Conservation (phyloP, 35 echinoderm and acorn worm species). For the Lytechinus variegatus region DNA sequence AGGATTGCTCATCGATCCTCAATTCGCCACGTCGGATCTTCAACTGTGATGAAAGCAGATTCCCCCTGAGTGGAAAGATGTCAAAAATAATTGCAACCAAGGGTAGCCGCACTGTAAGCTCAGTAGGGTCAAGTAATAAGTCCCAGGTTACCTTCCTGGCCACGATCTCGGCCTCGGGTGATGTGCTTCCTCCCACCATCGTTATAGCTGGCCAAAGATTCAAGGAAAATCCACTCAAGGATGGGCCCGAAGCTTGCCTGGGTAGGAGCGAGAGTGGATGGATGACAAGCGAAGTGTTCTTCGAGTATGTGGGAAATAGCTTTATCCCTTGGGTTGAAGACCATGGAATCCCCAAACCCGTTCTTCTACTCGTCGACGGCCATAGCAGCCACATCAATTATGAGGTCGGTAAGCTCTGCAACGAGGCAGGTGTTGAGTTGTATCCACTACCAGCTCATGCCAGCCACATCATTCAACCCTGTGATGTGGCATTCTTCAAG, state of each 20-base stretch:
- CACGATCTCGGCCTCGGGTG: constrained; percentile 51
- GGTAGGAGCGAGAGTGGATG: constrained; percentile 68
- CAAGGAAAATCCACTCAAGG: constrained; percentile 55
- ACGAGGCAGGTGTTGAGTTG: constrained; percentile 53
- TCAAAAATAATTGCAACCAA: constrained; percentile 40
- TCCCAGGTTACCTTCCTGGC: constrained; percentile 60
- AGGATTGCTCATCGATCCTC: constrained; percentile 36
- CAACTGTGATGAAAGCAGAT: constrained; percentile 66
- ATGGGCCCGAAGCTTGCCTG: constrained; percentile 54
- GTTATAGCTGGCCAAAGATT: constrained; percentile 62
- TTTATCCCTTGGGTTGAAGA: constrained; percentile 61
- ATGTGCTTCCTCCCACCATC: constrained; percentile 49
- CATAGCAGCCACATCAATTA: constrained; percentile 57
- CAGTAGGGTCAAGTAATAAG: constrained; percentile 33
- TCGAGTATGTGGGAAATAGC: constrained; percentile 61
- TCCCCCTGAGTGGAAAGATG: constrained; percentile 52
- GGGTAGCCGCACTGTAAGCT: constrained; percentile 56
- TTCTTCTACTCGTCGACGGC: constrained; percentile 56
- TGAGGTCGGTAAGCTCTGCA: constrained; percentile 57
- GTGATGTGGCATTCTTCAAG: constrained; percentile 67
- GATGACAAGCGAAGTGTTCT: constrained; percentile 68
- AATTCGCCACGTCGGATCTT: constrained; percentile 47
- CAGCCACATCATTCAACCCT: constrained; percentile 71
- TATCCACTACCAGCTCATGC: constrained; percentile 67
- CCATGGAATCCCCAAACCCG: constrained; percentile 34